A percentile compares a stretch with the other conserved stretches of the same genome.
Evolutionary conservation across 2,797 vertebrate genomes (phyloP).

Genomic region (Xenentodon cancila): DNA sequence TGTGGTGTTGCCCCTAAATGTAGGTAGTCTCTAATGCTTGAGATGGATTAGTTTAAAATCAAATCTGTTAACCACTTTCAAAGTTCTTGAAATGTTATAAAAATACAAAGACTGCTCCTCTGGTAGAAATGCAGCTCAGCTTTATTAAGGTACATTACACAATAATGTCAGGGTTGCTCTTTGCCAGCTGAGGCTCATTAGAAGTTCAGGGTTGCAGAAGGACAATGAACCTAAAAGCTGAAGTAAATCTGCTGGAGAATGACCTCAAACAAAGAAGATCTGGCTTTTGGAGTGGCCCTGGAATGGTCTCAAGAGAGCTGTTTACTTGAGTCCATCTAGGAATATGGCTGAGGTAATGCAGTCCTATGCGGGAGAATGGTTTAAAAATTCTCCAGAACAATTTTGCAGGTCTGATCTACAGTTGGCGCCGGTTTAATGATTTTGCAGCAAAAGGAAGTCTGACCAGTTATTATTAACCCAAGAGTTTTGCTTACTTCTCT

Average conservation of each 20-base stretch:
- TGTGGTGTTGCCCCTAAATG: not conserved
- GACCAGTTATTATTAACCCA: no score
- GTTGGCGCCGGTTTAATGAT: not conserved
- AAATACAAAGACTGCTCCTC: not conserved
- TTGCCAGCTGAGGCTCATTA: constrained; percentile 3
- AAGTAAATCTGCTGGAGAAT: not conserved
- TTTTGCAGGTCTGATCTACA: not conserved
- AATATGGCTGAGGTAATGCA: not conserved
- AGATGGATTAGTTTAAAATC: not conserved
- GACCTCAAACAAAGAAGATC: not conserved
- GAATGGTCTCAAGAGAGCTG: not conserved
- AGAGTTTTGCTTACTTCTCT: no score
- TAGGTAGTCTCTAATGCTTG: no score
- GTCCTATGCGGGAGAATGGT: not conserved
- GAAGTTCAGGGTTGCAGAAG: not conserved
- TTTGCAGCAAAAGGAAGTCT: no score
- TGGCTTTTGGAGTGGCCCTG: not conserved
- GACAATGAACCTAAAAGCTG: not conserved
- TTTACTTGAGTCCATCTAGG: not conserved
- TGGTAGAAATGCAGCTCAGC: not conserved
- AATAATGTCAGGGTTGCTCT: not conserved
- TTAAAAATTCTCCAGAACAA: no score
- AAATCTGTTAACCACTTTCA: not conserved
- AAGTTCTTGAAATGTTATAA: not conserved
- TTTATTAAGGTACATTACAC: not conserved